Evolutionary conservation across 2,797 vertebrate species (phyloP).

Genomic region (Lindbergichthys nudifrons): DNA sequence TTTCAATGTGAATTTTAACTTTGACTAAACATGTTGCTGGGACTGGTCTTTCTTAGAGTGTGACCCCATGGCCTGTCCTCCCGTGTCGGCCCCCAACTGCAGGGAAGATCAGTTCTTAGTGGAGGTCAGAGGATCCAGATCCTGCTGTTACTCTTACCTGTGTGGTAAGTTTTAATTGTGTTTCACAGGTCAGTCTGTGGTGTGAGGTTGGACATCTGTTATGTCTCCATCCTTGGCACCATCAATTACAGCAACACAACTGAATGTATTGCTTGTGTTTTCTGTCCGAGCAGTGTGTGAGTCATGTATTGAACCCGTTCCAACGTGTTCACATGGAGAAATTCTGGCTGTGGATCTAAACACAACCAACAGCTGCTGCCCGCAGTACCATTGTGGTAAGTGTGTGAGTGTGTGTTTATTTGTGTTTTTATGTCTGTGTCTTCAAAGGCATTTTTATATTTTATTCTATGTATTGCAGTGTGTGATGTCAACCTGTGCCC

Average conservation of each 20-base stretch:
- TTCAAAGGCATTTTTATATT: conserved; percentile 24
- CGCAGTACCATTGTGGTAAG: conserved; percentile 93
- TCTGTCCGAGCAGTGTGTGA: conserved; percentile 90
- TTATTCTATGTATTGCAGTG: conserved; percentile 79
- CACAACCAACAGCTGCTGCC: conserved; percentile 92
- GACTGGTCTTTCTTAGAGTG: conserved; percentile 87
- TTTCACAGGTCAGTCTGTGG: background rate
- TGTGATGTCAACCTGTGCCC: conserved; percentile 93
- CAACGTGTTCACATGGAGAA: conserved; percentile 90
- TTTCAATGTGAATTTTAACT: conserved; percentile 5
- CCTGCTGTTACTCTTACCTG: conserved; percentile 94
- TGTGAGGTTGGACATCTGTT: background rate
- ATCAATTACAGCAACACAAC: conserved; percentile 36
- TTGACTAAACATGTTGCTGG: conserved; percentile 27
- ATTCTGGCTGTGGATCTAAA: conserved; percentile 92
- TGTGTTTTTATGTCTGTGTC: conserved; percentile 1
- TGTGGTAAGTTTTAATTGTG: conserved; percentile 86
- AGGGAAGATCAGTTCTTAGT: conserved; percentile 95
- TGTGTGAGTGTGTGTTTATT: background rate
- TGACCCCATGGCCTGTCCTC: conserved; percentile 89
- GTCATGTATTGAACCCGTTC: conserved; percentile 91
- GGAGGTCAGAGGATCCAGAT: conserved; percentile 89
- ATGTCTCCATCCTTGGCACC: background rate
- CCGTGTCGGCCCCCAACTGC: conserved; percentile 85
- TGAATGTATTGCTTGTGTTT: conserved; percentile 39